These are phyloP conservation scores for Proteles cristata DNA, from an alignment of 2,113 vertebrate species.

Conservation along the genomic window DNA sequence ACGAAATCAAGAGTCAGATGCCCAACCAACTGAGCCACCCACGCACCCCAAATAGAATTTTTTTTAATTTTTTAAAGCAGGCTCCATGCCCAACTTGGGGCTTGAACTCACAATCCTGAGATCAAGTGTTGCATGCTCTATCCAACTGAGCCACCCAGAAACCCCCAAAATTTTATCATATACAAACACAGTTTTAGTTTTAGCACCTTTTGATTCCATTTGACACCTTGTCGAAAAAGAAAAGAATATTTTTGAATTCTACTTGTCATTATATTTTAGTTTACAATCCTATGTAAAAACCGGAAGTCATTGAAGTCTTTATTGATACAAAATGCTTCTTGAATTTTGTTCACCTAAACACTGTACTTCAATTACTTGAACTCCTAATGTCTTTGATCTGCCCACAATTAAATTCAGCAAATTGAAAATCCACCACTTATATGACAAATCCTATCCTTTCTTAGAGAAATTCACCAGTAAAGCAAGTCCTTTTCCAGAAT, in stretches of 20 bases:
- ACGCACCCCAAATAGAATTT: too few species aligned
- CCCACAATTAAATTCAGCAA: background rate
- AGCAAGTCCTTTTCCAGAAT: background rate
- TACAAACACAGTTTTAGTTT: background rate
- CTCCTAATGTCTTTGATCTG: background rate
- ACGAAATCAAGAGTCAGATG: too few species aligned
- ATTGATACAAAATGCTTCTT: background rate
- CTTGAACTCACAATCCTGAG: too few species aligned
- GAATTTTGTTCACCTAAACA: background rate
- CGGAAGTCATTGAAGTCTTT: background rate
- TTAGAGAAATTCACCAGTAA: background rate
- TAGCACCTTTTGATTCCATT: background rate
- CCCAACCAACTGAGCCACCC: too few species aligned
- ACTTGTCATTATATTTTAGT: background rate
- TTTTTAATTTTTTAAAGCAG: too few species aligned
- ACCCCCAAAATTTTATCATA: background rate
- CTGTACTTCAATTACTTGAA: slow-evolving; percentile 58
- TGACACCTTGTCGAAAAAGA: background rate
- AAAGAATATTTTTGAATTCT: background rate
- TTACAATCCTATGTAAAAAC: background rate
- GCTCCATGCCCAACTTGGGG: too few species aligned
- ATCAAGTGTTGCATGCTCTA: too few species aligned
- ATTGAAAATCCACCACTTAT: background rate
- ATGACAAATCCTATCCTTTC: background rate
- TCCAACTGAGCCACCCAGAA: too few species aligned